Conservation (phyloP, 2,888 invertebrate genomes). For the Erebia palarica region DNA sequence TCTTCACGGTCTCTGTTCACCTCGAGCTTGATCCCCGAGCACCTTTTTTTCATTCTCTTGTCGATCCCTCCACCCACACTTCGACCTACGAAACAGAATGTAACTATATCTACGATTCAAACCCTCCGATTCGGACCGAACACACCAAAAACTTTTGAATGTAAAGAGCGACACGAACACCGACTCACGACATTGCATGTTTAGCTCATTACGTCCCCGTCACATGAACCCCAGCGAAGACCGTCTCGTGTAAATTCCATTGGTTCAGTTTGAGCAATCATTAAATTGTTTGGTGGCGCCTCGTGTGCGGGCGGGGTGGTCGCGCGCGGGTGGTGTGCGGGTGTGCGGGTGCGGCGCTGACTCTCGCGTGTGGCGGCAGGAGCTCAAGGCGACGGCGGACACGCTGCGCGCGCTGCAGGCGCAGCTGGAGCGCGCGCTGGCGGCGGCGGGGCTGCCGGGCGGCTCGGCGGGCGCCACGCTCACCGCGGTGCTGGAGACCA, state of each 20-base stretch:
- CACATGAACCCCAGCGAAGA: slow-evolving; percentile 76
- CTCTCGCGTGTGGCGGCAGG: slow-evolving; percentile 84
- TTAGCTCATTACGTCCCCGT: slow-evolving; percentile 79
- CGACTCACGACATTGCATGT: slow-evolving; percentile 80
- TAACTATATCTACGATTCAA: slow-evolving; percentile 48
- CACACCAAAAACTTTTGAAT: slow-evolving; percentile 50
- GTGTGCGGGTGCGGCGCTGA: slow-evolving; percentile 66
- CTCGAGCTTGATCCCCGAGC: slow-evolving; percentile 72
- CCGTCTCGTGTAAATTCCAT: slow-evolving; percentile 71
- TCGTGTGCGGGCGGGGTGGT: slow-evolving; percentile 49
- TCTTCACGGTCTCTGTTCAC: slow-evolving; percentile 73
- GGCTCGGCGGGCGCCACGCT: slow-evolving; percentile 85
- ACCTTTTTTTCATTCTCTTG: slow-evolving; percentile 58
- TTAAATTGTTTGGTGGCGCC: slow-evolving; percentile 52
- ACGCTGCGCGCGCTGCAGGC: slow-evolving; percentile 91
- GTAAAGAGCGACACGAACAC: slow-evolving; percentile 67
- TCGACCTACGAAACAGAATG: slow-evolving; percentile 52
- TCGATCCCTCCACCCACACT: slow-evolving; percentile 60
- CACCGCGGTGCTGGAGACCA: slow-evolving; percentile 90
- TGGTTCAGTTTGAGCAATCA: slow-evolving; percentile 65
- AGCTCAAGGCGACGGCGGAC: slow-evolving; percentile 92
- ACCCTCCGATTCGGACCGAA: slow-evolving; percentile 66
- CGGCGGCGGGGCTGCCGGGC: slow-evolving; percentile 84
- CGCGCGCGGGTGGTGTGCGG: slow-evolving; percentile 56
- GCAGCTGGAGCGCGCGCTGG: slow-evolving; percentile 88